Conservation (phyloP, 2,797 vertebrate species). For the Peromyscus aztecus region DNA sequence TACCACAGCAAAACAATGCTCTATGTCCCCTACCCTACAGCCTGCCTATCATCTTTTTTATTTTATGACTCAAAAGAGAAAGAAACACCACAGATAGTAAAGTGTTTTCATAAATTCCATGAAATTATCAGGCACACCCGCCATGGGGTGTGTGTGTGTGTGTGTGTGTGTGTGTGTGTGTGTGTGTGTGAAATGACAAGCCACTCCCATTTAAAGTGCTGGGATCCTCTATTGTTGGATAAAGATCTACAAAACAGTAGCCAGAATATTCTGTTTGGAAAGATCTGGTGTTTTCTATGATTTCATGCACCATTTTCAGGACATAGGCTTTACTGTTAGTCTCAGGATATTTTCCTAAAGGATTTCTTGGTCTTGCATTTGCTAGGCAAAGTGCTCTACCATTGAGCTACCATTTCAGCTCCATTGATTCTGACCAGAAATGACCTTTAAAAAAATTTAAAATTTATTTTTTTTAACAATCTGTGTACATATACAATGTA, state of each 20-base stretch:
- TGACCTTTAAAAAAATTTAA: neutral
- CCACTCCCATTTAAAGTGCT: neutral
- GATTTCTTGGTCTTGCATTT: neutral
- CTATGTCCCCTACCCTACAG: fast-evolving
- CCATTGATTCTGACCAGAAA: neutral
- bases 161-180: neutral
- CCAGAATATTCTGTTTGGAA: neutral
- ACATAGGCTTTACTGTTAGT: neutral
- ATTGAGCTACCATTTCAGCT: neutral
- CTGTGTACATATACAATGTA: neutral
- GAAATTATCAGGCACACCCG: neutral
- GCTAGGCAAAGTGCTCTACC: neutral
- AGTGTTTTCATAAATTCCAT: neutral
- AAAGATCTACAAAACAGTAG: neutral
- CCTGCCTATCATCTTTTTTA: neutral
- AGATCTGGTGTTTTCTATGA: neutral
- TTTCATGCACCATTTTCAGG: neutral
- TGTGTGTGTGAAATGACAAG: neutral
- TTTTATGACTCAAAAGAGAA: neutral
- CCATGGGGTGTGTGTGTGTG: neutral
- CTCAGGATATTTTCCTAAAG: neutral
- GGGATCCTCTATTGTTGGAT: neutral
- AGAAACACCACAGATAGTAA: neutral
- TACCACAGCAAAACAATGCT: neutral
- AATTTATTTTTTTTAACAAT: neutral